These are phyloP conservation scores for Xiphias gladius DNA, from an alignment of 2,113 vertebrate genomes.

Conservation along the genomic window DNA sequence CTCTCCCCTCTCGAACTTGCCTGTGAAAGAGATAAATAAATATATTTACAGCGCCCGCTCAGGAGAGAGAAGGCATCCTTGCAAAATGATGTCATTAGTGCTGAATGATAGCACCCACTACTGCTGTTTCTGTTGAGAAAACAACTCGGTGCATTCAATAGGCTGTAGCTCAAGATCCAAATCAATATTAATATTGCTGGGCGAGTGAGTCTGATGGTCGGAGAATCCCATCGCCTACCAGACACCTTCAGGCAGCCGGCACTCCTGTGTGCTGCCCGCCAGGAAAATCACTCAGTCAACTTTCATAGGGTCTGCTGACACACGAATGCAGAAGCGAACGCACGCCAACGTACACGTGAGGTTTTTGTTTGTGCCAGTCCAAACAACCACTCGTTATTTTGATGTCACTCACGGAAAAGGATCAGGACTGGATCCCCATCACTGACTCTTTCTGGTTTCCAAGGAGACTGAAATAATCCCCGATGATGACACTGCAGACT, in stretches of 20 bases:
- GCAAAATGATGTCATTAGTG: constrained; percentile 76
- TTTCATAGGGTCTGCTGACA: constrained; percentile 28
- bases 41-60: constrained; percentile 61
- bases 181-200: constrained; percentile 83
- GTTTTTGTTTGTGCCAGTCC: not conserved
- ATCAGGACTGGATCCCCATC: constrained; percentile 13
- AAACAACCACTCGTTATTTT: constrained; percentile 7
- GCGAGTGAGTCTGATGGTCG: constrained; percentile 63
- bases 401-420: not conserved
- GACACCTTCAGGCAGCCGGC: constrained; percentile 34
- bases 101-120: constrained; percentile 72
- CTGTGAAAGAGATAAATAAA: constrained; percentile 65
- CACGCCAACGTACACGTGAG: not conserved
- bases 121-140: constrained; percentile 66
- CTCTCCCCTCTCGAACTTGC: constrained; percentile 56
- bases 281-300: constrained; percentile 61
- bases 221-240: constrained; percentile 64
- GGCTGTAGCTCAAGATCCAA: constrained; percentile 75
- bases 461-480: constrained; percentile 41
- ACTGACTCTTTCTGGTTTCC: not conserved
- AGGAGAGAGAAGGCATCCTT: constrained; percentile 56
- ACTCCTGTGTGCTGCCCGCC: constrained; percentile 25
- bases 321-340: not conserved
- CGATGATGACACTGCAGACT: constrained; percentile 5
- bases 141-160: constrained; percentile 65